Conservation (phyloP, 2,888 invertebrate species). For the Dichetophora obliterata region DNA sequence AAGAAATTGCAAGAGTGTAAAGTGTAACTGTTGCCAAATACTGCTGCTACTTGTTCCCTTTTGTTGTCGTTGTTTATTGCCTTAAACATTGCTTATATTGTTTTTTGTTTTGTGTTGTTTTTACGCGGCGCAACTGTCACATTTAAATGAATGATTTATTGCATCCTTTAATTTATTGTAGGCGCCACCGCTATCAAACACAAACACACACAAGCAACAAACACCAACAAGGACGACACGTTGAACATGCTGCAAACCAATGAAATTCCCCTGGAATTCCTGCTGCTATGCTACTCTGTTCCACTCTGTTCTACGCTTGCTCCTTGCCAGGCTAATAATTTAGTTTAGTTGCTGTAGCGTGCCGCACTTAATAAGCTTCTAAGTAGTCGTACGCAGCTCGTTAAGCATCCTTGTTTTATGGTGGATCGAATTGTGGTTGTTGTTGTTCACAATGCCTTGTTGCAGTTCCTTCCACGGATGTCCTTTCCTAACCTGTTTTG, state of each 20-base stretch:
- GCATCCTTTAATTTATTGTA: constrained; percentile 61
- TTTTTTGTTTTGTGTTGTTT: not conserved
- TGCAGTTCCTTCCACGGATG: not conserved
- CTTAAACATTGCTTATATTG: not conserved
- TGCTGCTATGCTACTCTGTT: not conserved
- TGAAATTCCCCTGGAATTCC: not conserved
- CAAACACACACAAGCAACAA: not conserved
- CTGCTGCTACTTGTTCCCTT: not conserved
- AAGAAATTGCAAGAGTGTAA: not conserved
- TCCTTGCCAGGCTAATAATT: constrained; percentile 53
- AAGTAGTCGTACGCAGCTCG: constrained; percentile 49
- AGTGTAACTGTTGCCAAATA: not conserved
- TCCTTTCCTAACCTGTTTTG: constrained; percentile 12
- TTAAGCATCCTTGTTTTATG: not conserved
- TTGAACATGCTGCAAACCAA: not conserved
- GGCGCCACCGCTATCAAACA: not conserved
- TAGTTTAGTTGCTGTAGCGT: constrained; percentile 57
- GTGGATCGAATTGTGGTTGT: too few relatives aligned
- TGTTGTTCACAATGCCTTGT: not conserved
- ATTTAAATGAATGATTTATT: constrained; percentile 66
- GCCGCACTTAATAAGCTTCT: constrained; percentile 62
- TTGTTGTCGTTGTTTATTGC: not conserved
- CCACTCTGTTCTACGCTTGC: constrained; percentile 50
- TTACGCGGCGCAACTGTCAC: constrained; percentile 62
- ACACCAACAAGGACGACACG: not conserved